Evolutionary conservation across 2,797 vertebrate species (phyloP).

Genomic region (Varecia variegata): DNA sequence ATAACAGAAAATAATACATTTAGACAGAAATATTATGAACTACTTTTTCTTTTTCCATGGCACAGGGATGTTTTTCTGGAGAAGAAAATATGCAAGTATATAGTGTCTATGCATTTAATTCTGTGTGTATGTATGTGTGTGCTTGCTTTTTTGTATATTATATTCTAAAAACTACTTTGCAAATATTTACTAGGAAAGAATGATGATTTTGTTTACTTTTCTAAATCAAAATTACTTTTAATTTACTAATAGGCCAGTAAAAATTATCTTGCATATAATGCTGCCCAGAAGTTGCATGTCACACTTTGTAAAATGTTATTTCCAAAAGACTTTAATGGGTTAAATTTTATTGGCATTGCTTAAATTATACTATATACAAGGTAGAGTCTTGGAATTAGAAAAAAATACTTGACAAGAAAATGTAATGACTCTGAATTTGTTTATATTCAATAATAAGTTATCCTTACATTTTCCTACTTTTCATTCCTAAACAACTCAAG

Average conservation of each 20-base stretch:
- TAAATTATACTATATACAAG: not conserved
- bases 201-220: not conserved
- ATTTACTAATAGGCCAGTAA: conserved; percentile 24
- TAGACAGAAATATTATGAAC: not conserved
- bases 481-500: not conserved
- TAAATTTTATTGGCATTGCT: not conserved
- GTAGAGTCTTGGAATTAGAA: not conserved
- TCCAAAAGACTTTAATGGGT: not conserved
- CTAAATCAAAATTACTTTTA: not conserved
- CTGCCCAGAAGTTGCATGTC: conserved; percentile 29
- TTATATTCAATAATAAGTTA: conserved; percentile 28
- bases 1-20: not conserved
- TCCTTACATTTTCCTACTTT: not conserved
- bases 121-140: not conserved
- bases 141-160: not conserved
- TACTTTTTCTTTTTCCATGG: not conserved
- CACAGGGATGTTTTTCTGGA: not conserved
- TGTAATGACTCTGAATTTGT: conserved; percentile 25
- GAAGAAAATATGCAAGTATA: not conserved
- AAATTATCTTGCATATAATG: not conserved
- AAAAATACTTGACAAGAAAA: conserved; percentile 20
- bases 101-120: not conserved
- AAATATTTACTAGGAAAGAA: conserved; percentile 5
- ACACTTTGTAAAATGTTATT: conserved; percentile 8
- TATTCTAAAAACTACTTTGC: not conserved